These are phyloP conservation scores for Masticophis lateralis DNA, from an alignment of 2,797 vertebrate genomes.

Conservation along the genomic window DNA sequence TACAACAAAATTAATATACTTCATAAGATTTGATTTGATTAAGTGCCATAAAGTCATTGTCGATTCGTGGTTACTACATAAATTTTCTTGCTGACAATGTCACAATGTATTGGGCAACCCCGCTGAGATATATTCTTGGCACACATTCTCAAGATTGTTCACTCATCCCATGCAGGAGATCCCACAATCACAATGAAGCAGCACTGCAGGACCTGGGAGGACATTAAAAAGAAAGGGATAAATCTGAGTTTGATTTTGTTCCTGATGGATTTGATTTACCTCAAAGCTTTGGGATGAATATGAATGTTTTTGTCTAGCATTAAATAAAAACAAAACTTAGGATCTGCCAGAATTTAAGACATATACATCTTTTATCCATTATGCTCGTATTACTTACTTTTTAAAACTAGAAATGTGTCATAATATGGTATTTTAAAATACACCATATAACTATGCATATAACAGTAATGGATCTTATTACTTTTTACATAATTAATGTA, in stretches of 20 bases:
- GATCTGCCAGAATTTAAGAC: background rate
- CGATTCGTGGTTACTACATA: background rate
- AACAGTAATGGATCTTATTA: conserved; percentile 18
- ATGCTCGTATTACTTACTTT: background rate
- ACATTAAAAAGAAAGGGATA: background rate
- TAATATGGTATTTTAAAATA: background rate
- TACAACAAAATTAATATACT: background rate
- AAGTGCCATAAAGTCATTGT: background rate
- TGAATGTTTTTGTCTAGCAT: background rate
- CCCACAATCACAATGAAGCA: background rate
- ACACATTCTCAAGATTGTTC: background rate
- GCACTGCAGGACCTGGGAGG: background rate
- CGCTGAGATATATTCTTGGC: background rate
- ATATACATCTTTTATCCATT: background rate
- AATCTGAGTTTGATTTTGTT: background rate
- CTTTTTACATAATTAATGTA: conserved; percentile 2
- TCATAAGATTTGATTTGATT: background rate
- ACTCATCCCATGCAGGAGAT: background rate
- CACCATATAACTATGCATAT: background rate
- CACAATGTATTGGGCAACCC: background rate
- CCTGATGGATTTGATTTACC: background rate
- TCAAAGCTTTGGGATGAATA: background rate
- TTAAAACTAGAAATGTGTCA: background rate
- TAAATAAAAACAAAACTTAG: background rate
- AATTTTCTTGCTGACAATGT: background rate